Conservation (phyloP, 2,113 vertebrate species). For the Cynocephalus volans region DNA sequence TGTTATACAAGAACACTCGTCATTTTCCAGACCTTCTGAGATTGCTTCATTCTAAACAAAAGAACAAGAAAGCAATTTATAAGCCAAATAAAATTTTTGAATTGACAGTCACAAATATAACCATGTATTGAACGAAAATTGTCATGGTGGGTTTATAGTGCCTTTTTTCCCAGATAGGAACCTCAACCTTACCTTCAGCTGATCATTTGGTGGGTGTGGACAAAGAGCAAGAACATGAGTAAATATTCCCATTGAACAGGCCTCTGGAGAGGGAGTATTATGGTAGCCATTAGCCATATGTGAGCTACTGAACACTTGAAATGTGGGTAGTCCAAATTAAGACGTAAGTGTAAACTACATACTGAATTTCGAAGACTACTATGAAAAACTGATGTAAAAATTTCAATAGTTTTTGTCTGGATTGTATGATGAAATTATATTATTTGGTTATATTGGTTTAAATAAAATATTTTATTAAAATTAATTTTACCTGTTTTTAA, state of each 20-base stretch:
- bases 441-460: neutral
- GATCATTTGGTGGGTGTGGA: neutral
- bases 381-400: neutral
- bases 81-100: neutral
- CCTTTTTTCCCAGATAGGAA: neutral
- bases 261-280: neutral
- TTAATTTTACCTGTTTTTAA: neutral
- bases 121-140: neutral
- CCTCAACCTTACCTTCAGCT: neutral
- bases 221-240: neutral
- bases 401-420: neutral
- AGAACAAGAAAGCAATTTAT: neutral
- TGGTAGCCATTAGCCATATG: neutral
- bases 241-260: fast-evolving
- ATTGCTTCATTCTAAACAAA: neutral
- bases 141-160: neutral
- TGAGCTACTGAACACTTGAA: neutral
- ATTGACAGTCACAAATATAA: neutral
- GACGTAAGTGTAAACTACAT: neutral
- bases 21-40: neutral
- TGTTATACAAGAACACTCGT: neutral
- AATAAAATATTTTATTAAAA: neutral
- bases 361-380: neutral
- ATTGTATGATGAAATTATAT: neutral
- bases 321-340: neutral